Evolutionary conservation across 1,140 invertebrate genomes (phyloP).

Genomic region (Tribolium madens): DNA sequence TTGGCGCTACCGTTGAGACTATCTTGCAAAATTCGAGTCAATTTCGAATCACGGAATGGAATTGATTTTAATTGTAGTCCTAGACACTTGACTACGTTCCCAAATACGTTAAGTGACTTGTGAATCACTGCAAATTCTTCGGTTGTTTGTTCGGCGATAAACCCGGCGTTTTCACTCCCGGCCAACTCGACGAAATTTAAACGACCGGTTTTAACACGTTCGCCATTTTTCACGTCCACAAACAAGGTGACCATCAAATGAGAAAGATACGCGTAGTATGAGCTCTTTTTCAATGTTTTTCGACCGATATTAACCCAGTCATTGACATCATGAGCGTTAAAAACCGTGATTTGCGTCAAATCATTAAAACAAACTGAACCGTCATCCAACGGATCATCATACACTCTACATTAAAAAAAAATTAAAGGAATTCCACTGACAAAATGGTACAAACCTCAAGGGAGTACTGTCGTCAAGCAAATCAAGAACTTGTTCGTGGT

Average conservation of each 20-base stretch:
- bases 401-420: neutral
- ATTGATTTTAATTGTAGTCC: slow-evolving; percentile 90
- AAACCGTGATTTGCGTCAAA: slow-evolving; percentile 86
- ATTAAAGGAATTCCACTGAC: neutral
- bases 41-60: slow-evolving; percentile 94
- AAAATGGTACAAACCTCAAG: slow-evolving; percentile 40
- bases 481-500: slow-evolving; percentile 95
- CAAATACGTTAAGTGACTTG: slow-evolving; percentile 92
- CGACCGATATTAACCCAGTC: slow-evolving; percentile 63
- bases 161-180: slow-evolving; percentile 71
- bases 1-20: slow-evolving; percentile 76
- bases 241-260: slow-evolving; percentile 75
- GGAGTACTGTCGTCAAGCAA: slow-evolving; percentile 70
- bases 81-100: slow-evolving; percentile 96
- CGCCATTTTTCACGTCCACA: slow-evolving; percentile 71
- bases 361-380: slow-evolving; percentile 81
- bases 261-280: slow-evolving; percentile 63
- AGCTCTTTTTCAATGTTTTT: slow-evolving; percentile 71
- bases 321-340: neutral
- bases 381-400: neutral
- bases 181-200: slow-evolving; percentile 96
- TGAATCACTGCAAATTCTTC: slow-evolving; percentile 98
- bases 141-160: slow-evolving; percentile 66
- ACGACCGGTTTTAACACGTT: slow-evolving; percentile 98
- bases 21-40: slow-evolving; percentile 94